phyloP scores from a whole-genome alignment of 2,888 invertebrate species.

The Capitulum mitella region DNA sequence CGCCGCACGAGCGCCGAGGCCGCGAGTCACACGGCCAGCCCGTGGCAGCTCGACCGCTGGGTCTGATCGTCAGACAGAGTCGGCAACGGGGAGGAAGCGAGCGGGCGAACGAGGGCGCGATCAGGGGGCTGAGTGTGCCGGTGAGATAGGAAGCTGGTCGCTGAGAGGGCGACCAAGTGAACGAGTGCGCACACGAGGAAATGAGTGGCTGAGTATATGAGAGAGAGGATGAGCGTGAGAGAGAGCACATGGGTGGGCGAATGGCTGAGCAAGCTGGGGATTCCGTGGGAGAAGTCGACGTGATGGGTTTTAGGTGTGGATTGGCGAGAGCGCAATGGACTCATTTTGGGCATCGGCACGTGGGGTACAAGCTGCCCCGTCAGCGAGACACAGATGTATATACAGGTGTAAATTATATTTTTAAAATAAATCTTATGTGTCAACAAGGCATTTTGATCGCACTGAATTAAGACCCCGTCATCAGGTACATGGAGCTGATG shows the following conservation, averaged over 20 bases:
- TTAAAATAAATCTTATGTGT: slow-evolving; percentile 17
- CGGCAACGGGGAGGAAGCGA: not conserved
- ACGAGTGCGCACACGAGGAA: not conserved
- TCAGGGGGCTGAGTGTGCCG: not conserved
- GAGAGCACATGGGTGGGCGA: not conserved
- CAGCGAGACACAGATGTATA: not conserved
- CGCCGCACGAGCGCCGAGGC: not conserved
- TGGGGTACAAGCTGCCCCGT: not conserved
- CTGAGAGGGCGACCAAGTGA: not conserved
- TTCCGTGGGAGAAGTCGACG: not conserved
- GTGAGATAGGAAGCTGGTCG: too few relatives aligned
- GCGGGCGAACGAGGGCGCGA: not conserved
- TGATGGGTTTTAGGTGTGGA: not conserved
- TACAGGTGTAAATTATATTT: slow-evolving; percentile 21
- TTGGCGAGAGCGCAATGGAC: not conserved
- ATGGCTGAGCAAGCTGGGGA: too few relatives aligned
- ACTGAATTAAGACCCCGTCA: too few relatives aligned
- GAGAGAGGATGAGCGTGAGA: not conserved
- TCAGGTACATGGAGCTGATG: too few relatives aligned
- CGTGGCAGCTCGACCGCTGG: not conserved
- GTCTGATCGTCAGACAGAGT: too few relatives aligned
- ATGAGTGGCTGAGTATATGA: not conserved
- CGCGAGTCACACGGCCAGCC: too few relatives aligned
- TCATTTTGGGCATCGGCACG: not conserved
- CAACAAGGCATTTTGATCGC: too few relatives aligned